Conservation (phyloP, 35 echinoderm and acorn worm species). For the Apostichopus parvimensis region DNA sequence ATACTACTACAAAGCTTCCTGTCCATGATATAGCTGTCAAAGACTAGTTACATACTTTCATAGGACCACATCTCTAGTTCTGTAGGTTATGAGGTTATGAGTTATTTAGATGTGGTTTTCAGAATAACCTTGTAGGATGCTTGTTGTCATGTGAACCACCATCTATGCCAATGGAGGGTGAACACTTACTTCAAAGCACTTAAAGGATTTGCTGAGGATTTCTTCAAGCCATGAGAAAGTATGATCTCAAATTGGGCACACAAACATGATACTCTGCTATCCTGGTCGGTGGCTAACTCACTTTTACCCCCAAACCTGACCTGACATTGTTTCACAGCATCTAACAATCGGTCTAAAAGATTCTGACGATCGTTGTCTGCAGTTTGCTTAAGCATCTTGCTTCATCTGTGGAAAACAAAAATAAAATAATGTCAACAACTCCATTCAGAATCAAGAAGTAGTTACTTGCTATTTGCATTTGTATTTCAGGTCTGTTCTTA, state of each 20-base stretch:
- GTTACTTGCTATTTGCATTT: too few species aligned
- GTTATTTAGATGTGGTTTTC: too few species aligned
- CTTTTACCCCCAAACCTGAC: conserved; percentile 93
- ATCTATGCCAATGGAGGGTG: too few species aligned
- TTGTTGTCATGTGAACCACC: too few species aligned
- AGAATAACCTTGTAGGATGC: too few species aligned
- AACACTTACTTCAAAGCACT: conserved; percentile 92
- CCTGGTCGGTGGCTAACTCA: conserved; percentile 87
- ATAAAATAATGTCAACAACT: neutral
- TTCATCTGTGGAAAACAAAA: conserved; percentile 18
- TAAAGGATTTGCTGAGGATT: conserved; percentile 72
- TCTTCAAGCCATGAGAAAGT: conserved; percentile 80
- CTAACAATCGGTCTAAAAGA: conserved; percentile 82
- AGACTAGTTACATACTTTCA: too few species aligned
- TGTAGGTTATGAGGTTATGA: too few species aligned
- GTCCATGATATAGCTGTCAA: too few species aligned
- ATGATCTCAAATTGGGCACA: conserved; percentile 95
- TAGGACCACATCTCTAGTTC: too few species aligned
- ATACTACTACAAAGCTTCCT: neutral
- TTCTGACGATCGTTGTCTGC: conserved; percentile 66
- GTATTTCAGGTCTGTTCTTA: too few species aligned
- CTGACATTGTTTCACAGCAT: conserved; percentile 98
- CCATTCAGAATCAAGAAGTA: neutral
- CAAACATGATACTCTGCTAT: conserved; percentile 92
- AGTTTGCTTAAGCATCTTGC: conserved; percentile 43